A percentile compares a stretch with the other conserved stretches of the same genome.
Conservation (phyloP, 2,888 invertebrate species). For the Loripinus fragilis region DNA sequence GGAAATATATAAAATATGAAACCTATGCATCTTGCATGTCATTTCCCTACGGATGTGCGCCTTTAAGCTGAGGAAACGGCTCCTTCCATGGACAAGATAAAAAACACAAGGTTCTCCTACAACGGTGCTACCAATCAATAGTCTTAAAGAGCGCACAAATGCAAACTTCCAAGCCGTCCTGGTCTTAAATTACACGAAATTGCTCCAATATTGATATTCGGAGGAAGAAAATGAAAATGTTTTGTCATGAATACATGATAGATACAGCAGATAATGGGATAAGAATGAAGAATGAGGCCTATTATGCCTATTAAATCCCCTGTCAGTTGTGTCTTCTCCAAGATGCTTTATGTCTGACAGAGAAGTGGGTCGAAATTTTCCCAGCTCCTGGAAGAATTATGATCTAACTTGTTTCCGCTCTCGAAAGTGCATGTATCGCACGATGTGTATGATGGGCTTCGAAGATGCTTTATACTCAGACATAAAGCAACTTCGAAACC, state of each 20-base stretch:
- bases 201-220: conserved; percentile 62
- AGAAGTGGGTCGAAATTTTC: conserved; percentile 4
- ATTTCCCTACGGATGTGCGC: too few relatives aligned
- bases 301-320: conserved; percentile 37
- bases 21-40: too few relatives aligned
- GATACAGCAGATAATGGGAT: conserved; percentile 16
- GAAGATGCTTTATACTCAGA: too few relatives aligned
- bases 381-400: neutral
- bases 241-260: conserved; percentile 50
- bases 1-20: too few relatives aligned
- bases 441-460: too few relatives aligned
- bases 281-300: conserved; percentile 29
- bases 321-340: conserved; percentile 1
- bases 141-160: neutral
- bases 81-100: neutral
- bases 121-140: conserved; percentile 9
- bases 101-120: neutral
- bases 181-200: conserved; percentile 63
- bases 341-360: conserved; percentile 16
- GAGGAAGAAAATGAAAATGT: conserved; percentile 60
- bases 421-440: too few relatives aligned
- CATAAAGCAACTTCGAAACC: too few relatives aligned
- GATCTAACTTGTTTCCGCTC: too few relatives aligned
- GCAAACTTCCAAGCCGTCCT: conserved; percentile 25
- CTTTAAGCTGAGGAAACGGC: too few relatives aligned